Evolutionary conservation across 2,888 invertebrate genomes (phyloP).

Genomic region (Synergus japonicus): DNA sequence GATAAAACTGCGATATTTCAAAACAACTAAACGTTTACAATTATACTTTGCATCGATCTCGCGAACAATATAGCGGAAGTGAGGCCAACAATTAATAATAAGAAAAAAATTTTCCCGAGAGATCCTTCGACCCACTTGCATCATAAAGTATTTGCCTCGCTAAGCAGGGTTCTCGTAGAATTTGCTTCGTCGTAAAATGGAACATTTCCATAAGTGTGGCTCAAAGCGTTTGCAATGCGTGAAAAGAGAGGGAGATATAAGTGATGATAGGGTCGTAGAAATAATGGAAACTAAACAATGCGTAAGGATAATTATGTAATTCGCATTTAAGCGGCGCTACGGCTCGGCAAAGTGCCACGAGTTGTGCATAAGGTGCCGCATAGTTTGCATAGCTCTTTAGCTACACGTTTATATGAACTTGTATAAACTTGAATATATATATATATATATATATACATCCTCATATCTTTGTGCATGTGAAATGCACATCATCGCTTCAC

Average conservation of each 20-base stretch:
- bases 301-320: constrained; percentile 69
- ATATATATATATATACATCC: too few species aligned
- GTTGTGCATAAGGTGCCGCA: constrained; percentile 14
- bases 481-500: constrained; percentile 27
- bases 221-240: constrained; percentile 64
- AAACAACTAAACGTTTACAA: constrained; percentile 18
- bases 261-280: constrained; percentile 61
- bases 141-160: constrained; percentile 33
- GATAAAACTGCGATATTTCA: neutral
- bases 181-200: constrained; percentile 44
- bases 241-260: constrained; percentile 66
- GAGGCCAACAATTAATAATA: constrained; percentile 25
- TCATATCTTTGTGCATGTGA: neutral
- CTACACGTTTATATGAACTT: neutral
- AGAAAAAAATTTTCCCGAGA: constrained; percentile 13
- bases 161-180: constrained; percentile 33
- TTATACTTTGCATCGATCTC: constrained; percentile 7
- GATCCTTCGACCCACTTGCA: constrained; percentile 12
- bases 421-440: neutral
- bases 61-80: constrained; percentile 21
- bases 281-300: constrained; percentile 69
- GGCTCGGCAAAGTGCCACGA: constrained; percentile 26
- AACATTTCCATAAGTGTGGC: constrained; percentile 59
- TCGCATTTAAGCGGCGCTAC: constrained; percentile 65
- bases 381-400: constrained; percentile 26